Percentiles rank a stretch among this genome's conserved stretches.
Conservation (phyloP, 2,113 vertebrate species). For the Pelusios castaneus region DNA sequence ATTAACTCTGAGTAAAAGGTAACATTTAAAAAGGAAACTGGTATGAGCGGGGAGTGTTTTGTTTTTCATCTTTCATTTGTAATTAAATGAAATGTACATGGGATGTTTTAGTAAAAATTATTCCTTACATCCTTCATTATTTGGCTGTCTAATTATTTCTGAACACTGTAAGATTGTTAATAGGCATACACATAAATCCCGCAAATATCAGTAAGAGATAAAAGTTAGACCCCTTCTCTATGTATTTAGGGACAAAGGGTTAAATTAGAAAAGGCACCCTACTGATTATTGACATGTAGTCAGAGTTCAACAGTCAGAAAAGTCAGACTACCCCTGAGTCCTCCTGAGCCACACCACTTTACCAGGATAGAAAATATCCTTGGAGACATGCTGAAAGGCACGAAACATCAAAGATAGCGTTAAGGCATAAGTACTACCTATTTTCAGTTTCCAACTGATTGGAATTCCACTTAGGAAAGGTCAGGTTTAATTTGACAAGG, state of each 20-base stretch:
- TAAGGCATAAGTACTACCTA: background rate
- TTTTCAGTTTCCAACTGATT: constrained; percentile 45
- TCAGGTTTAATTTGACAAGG: constrained; percentile 60
- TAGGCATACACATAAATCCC: constrained; percentile 16
- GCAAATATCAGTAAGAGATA: background rate
- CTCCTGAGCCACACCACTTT: constrained; percentile 33
- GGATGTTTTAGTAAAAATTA: background rate
- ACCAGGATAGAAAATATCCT: constrained; percentile 31
- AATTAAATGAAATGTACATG: background rate
- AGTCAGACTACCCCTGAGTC: constrained; percentile 25
- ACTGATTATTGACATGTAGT: constrained; percentile 45
- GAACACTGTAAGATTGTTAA: constrained; percentile 47
- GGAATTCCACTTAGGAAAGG: constrained; percentile 44
- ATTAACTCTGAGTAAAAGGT: background rate
- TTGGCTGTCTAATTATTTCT: constrained; percentile 51
- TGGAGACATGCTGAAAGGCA: constrained; percentile 29
- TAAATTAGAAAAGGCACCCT: background rate
- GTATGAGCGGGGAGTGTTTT: background rate
- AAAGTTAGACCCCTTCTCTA: background rate
- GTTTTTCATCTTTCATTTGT: background rate
- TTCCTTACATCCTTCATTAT: background rate
- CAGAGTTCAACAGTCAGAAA: background rate
- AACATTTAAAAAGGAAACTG: background rate
- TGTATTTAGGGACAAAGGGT: constrained; percentile 17
- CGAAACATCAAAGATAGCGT: background rate